Percentiles rank a stretch among this genome's conserved stretches.
phyloP scores from a whole-genome alignment of 2,888 invertebrate species.

The Amphipoea oculea region DNA sequence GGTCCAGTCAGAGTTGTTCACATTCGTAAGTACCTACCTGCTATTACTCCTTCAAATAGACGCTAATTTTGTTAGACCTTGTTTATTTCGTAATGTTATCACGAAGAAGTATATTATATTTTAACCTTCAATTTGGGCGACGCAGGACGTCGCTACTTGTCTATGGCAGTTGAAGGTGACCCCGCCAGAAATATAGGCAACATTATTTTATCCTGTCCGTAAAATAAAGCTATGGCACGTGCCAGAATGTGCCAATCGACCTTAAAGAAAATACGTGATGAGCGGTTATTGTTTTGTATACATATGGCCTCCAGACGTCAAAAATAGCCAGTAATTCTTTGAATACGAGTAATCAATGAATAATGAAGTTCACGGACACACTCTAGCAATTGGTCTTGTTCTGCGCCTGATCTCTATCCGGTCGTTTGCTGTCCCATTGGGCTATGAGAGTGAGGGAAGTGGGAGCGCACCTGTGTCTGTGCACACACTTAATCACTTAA shows the following conservation, averaged over 20 bases:
- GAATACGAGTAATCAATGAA: background rate
- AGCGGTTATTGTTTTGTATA: background rate
- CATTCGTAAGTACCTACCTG: background rate
- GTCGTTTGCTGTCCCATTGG: too few species aligned
- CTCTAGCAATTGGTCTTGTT: background rate
- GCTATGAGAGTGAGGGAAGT: background rate
- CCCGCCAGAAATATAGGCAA: conserved; percentile 1
- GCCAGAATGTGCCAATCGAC: background rate
- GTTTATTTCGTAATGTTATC: background rate
- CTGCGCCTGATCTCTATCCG: background rate
- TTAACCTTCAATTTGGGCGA: conserved; percentile 18
- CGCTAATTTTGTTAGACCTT: background rate
- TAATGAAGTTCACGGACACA: background rate
- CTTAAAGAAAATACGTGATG: conserved; percentile 12
- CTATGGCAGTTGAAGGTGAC: conserved; percentile 14
- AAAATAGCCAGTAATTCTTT: background rate
- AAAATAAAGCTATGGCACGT: conserved; percentile 1
- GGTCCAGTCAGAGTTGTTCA: background rate
- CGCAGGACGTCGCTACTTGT: conserved; percentile 21
- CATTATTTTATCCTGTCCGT: conserved; percentile 4
- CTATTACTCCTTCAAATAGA: background rate
- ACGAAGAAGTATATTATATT: conserved; percentile 6
- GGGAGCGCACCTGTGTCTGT: too few species aligned
- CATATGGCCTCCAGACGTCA: too few species aligned
- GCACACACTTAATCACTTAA: too few species aligned